Conservation (phyloP, 2,797 vertebrate genomes). For the Mormyrops boulengeri region DNA sequence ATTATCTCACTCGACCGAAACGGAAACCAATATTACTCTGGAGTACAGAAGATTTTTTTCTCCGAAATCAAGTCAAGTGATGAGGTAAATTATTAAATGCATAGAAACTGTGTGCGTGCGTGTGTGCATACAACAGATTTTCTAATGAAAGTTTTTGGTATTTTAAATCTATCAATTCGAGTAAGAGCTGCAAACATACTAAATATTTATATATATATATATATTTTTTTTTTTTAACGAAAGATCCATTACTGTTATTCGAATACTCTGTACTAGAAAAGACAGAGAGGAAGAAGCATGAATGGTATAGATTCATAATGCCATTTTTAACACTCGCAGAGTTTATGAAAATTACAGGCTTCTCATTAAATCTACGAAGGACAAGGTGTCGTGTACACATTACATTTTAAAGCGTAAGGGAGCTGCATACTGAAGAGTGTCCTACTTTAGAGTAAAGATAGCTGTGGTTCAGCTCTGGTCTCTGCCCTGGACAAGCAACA, state of each 20-base stretch:
- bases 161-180: background rate
- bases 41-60: background rate
- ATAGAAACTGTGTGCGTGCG: background rate
- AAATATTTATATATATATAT: background rate
- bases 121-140: background rate
- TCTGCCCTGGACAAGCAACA: background rate
- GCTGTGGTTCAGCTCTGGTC: background rate
- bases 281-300: background rate
- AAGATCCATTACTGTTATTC: background rate
- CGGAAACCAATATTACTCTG: background rate
- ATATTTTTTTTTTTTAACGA: background rate
- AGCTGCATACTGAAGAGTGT: background rate
- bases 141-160: background rate
- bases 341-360: background rate
- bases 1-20: conserved; percentile 2
- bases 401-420: background rate
- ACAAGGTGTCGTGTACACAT: background rate
- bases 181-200: background rate
- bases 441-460: background rate
- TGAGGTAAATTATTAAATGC: conserved; percentile 14
- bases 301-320: background rate
- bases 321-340: background rate
- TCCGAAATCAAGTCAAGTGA: background rate
- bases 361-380: background rate
- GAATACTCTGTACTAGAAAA: background rate